Evolutionary conservation across 64 coral and sea anemone species (phyloP).

Genomic region (Pocillopora damicornis): DNA sequence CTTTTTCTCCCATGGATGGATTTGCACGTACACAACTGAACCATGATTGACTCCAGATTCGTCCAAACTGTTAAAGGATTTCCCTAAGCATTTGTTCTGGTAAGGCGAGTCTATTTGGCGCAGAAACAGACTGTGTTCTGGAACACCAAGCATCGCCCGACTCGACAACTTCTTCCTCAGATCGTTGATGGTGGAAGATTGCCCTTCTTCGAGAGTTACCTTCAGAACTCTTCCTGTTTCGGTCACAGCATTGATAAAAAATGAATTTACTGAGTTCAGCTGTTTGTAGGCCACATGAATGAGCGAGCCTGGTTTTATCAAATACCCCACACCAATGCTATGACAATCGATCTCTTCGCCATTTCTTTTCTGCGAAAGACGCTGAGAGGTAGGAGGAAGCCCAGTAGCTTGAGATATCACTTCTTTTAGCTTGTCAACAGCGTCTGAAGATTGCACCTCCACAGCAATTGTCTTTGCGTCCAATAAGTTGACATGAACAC

Average conservation of each 20-base stretch:
- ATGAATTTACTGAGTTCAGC: background rate
- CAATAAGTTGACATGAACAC: background rate
- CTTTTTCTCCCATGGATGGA: conserved; percentile 1
- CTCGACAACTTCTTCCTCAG: conserved; percentile 2
- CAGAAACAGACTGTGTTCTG: background rate
- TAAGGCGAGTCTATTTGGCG: background rate
- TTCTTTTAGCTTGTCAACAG: background rate
- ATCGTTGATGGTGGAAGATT: background rate
- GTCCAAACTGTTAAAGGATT: conserved; percentile 7
- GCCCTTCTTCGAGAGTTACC: conserved; percentile 17
- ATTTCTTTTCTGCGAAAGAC: background rate
- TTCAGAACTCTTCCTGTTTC: conserved; percentile 4
- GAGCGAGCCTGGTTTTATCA: background rate
- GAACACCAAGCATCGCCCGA: background rate
- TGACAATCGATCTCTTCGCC: background rate
- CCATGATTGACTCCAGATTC: conserved; percentile 4
- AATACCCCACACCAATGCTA: conserved; percentile 1
- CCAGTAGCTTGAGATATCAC: conserved; percentile 4
- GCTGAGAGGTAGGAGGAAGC: background rate
- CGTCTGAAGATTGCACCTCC: background rate
- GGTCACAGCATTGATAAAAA: conserved; percentile 19
- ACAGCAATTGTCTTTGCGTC: conserved; percentile 10
- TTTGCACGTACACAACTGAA: conserved; percentile 29
- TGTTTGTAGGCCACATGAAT: conserved; percentile 1
- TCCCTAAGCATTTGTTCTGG: background rate